phyloP scores from a whole-genome alignment of 2,113 vertebrate genomes.

The Callospermophilus lateralis region DNA sequence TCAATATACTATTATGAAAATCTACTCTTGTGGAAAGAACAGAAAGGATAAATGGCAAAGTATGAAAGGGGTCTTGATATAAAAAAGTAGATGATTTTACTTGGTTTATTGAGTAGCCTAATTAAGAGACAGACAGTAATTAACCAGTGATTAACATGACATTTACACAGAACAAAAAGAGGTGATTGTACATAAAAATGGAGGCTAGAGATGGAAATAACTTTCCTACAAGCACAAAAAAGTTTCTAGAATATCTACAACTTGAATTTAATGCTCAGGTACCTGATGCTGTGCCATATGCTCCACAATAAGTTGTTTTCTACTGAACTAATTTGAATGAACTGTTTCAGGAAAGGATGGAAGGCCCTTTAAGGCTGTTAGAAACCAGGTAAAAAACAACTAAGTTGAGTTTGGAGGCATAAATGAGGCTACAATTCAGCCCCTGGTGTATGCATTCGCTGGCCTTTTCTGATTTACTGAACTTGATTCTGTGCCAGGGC shows the following conservation, averaged over 20 bases:
- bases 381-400: background rate
- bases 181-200: background rate
- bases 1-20: conserved; percentile 38
- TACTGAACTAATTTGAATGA: conserved; percentile 44
- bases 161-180: background rate
- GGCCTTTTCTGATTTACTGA: background rate
- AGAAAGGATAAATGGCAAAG: conserved; percentile 18
- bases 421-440: background rate
- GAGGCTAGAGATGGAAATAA: background rate
- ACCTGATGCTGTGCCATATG: background rate
- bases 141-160: background rate
- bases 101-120: background rate
- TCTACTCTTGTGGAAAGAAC: conserved; percentile 25
- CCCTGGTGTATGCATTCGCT: background rate
- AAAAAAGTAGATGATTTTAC: background rate
- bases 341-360: background rate
- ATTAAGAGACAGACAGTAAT: background rate
- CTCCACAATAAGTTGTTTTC: background rate
- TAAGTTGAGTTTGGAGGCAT: background rate
- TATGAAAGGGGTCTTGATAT: background rate
- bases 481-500: background rate
- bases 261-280: background rate
- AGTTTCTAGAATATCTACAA: background rate
- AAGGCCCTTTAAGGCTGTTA: background rate
- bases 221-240: background rate